Base-by-base conservation (phyloP, 2,888 invertebrate genomes). In the Oegoconia quadripuncta region DNA sequence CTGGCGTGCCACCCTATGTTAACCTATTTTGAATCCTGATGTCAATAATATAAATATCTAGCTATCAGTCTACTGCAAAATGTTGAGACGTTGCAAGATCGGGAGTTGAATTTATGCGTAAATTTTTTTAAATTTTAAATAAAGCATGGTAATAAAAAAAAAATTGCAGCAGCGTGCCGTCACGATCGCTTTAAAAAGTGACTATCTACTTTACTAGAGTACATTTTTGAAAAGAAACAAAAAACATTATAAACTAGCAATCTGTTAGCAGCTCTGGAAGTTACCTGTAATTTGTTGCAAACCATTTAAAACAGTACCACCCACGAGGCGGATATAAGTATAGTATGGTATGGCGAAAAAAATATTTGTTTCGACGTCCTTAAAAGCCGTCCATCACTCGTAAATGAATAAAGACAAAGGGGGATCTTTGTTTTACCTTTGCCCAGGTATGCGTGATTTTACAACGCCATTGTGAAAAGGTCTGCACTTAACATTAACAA, bases 361-460 rank as follows among this genome's bases (percentile, higher is more conserved):
- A 40, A 43, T 42, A 42, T 46, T 51, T 51, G 48, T 54, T 42
- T 50, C 44, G 42, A 32, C 23, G 50, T 46, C 41, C 38, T 39
- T 42, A 42, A 48, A 49, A 43, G 43, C 46, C 42, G 55, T 47
- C 45, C 50, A 48, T 47, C 48, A 48, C 43, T 52, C 55, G 51
- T 41, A 32, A 39, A 59, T 48, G 49, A 54, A 55, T 48, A 48
- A 55, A 67, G 57, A 74, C 64, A 74, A 77, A 57, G 45, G 48
- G 27, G 28, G 12, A 14, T 39, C 56, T 67, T 80, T 78, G 78
- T 83, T 78, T 83, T 76, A 78, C 54, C 39, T 46, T 42, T 30
- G 13, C 46, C 45, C 75, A 76, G 74, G 79, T 76, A 78, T 50
- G 41, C 50, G 48, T 46, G 50, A 41, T 51, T 50, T 58, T 43